These are phyloP conservation scores for Falco novaeseelandiae DNA, from an alignment of 2,797 vertebrate genomes.

Conservation along the genomic window DNA sequence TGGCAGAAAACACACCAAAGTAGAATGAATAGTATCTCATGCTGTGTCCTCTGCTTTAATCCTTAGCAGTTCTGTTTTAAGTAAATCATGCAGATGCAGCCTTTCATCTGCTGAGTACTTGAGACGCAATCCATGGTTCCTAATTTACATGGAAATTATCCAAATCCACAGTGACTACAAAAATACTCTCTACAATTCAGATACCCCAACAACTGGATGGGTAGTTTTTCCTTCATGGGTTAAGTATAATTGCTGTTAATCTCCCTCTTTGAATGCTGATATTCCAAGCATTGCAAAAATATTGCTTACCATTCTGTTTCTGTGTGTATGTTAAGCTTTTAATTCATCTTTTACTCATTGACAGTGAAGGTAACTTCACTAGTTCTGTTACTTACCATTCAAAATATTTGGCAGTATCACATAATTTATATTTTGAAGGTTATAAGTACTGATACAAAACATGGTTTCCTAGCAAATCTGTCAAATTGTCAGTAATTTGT, in stretches of 20 bases:
- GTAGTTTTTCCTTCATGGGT: background rate
- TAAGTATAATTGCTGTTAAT: background rate
- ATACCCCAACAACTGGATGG: background rate
- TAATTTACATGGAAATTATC: background rate
- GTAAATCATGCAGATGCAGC: background rate
- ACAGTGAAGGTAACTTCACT: background rate
- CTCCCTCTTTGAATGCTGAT: background rate
- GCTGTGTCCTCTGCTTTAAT: background rate
- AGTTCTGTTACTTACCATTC: background rate
- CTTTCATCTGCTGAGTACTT: background rate
- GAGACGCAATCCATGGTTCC: background rate
- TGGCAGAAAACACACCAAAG: background rate
- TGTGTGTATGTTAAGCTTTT: background rate
- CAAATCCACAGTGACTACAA: background rate
- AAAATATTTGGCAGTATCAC: background rate
- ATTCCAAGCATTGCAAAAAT: background rate
- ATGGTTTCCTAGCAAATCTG: background rate
- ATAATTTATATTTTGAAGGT: background rate
- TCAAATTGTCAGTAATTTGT: background rate
- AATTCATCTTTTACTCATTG: background rate
- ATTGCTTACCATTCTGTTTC: background rate
- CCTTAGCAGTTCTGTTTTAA: background rate
- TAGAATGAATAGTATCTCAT: background rate
- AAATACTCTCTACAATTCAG: background rate
- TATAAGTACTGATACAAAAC: background rate